Evolutionary conservation across 2,113 vertebrate species (phyloP).

Genomic region (Pan paniscus): DNA sequence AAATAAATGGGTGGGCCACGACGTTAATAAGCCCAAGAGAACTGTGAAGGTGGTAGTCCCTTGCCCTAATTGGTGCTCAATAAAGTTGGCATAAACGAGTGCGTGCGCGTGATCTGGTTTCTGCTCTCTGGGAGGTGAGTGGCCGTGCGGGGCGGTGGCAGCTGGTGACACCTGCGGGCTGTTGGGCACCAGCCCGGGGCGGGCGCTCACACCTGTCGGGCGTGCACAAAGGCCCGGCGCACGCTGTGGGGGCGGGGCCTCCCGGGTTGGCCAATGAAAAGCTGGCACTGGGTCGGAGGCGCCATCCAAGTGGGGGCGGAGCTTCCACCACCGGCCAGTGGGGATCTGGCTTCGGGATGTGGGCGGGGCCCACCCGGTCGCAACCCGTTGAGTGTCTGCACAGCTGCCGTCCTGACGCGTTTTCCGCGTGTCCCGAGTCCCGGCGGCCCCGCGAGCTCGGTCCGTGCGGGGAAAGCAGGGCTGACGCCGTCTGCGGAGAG

Average conservation of each 20-base stretch:
- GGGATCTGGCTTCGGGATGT: background rate
- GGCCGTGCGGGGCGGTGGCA: fast-evolving
- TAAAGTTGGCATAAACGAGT: constrained; percentile 2
- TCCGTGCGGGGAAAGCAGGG: background rate
- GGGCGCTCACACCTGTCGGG: fast-evolving
- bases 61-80: background rate
- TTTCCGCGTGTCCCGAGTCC: fast-evolving
- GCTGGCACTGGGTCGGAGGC: fast-evolving
- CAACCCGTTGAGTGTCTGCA: fast-evolving
- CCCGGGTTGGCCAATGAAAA: background rate
- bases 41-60: background rate
- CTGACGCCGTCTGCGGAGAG: too few species aligned
- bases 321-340: background rate
- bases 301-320: background rate
- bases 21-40: background rate
- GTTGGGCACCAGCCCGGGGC: fast-evolving
- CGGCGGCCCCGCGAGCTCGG: fast-evolving
- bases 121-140: too few species aligned
- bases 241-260: background rate
- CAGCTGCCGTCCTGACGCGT: fast-evolving
- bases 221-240: fast-evolving
- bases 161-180: fast-evolving
- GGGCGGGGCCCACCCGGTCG: background rate
- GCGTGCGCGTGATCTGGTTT: background rate
- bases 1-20: background rate